phyloP scores from a whole-genome alignment of 1,140 invertebrate genomes.

The silkworm (Bombyx mori) region DNA sequence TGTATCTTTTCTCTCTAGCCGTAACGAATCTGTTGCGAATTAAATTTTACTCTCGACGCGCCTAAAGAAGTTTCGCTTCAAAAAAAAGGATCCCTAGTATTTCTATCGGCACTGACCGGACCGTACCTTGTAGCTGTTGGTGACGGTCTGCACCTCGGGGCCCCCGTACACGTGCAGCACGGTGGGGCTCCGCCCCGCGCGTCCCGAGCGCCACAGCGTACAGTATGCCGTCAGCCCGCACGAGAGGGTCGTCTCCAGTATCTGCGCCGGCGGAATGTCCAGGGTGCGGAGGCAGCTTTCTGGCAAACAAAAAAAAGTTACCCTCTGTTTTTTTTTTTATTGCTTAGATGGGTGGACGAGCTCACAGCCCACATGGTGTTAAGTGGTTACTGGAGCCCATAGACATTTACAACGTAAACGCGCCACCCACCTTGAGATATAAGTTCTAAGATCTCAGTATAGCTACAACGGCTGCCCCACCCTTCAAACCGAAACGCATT shows the following conservation, averaged over 20 bases:
- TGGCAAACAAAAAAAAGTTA: slow-evolving; percentile 12
- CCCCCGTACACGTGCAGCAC: slow-evolving; percentile 98
- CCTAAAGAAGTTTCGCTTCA: background rate
- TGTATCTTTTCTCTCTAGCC: too few relatives aligned
- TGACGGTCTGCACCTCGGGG: slow-evolving; percentile 97
- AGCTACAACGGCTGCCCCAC: too few relatives aligned
- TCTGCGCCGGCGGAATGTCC: slow-evolving; percentile 37
- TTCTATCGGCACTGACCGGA: too few relatives aligned
- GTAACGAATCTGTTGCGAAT: too few relatives aligned
- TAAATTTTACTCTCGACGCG: too few relatives aligned
- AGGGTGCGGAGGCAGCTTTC: slow-evolving; percentile 25
- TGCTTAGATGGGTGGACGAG: background rate
- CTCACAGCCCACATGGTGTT: too few relatives aligned
- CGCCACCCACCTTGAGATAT: too few relatives aligned
- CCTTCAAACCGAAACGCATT: too few relatives aligned
- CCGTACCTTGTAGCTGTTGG: slow-evolving; percentile 92
- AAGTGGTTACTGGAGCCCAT: too few relatives aligned
- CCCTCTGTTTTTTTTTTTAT: background rate
- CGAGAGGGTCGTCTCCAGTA: slow-evolving; percentile 39
- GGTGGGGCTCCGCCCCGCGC: slow-evolving; percentile 90
- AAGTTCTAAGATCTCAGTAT: too few relatives aligned
- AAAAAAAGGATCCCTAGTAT: background rate
- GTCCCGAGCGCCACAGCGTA: slow-evolving; percentile 91
- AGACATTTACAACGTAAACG: too few relatives aligned
- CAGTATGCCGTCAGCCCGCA: slow-evolving; percentile 81